Conservation (phyloP, 2,113 vertebrate species). For the Kryptolebias marmoratus region DNA sequence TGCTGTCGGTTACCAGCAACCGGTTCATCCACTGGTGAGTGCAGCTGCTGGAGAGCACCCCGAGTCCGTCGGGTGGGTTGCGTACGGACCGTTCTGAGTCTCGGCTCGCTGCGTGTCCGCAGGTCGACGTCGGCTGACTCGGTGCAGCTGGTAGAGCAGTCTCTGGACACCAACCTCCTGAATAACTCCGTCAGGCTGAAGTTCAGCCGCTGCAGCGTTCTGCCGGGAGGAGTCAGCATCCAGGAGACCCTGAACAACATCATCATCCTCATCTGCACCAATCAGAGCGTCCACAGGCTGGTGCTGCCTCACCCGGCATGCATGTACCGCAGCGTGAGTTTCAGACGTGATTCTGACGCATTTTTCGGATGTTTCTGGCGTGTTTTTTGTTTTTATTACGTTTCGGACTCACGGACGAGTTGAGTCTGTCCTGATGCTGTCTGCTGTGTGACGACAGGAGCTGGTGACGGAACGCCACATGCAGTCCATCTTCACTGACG, state of each 20-base stretch:
- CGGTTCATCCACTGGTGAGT: conserved; percentile 93
- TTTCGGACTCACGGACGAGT: not conserved
- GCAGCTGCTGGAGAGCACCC: not conserved
- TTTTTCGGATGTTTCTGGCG: too few relatives aligned
- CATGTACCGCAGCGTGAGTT: conserved; percentile 91
- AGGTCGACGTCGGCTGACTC: conserved; percentile 88
- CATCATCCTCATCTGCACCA: conserved; percentile 86
- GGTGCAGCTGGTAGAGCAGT: conserved; percentile 89
- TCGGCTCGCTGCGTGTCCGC: not conserved
- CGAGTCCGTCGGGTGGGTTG: too few relatives aligned
- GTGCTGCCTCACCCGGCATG: conserved; percentile 89
- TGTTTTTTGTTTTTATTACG: not conserved
- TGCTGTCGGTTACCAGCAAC: conserved; percentile 88
- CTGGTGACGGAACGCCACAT: conserved; percentile 89
- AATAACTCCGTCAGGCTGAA: conserved; percentile 86
- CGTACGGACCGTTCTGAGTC: not conserved
- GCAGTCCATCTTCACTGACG: conserved; percentile 92
- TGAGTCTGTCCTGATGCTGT: not conserved
- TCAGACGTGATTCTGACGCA: too few relatives aligned
- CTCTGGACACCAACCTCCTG: conserved; percentile 88
- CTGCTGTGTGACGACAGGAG: conserved; percentile 78
- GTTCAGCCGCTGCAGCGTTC: conserved; percentile 84
- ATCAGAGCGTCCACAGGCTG: conserved; percentile 89
- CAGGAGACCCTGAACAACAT: conserved; percentile 89
- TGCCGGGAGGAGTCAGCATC: conserved; percentile 88